Evolutionary conservation across 2,113 vertebrate genomes (phyloP).

Genomic region (Xenopus laevis): DNA sequence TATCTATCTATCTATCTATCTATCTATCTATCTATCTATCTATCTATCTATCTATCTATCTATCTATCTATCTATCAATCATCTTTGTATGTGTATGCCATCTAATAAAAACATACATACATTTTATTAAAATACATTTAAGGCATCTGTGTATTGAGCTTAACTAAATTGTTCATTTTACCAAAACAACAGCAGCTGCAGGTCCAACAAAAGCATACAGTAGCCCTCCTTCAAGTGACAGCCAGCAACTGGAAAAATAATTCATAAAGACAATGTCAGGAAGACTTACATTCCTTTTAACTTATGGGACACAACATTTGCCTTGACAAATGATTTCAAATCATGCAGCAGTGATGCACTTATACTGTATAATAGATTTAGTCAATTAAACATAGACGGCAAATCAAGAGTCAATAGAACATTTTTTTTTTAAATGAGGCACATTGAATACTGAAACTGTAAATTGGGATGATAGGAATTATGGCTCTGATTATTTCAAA

Average conservation of each 20-base stretch:
- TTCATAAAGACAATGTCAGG: not conserved
- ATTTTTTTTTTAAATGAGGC: not conserved
- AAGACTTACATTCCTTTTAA: conserved; percentile 42
- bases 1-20: no score
- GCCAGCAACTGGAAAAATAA: conserved; percentile 86
- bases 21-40: no score
- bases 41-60: no score
- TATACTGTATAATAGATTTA: conserved; percentile 6
- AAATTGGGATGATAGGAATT: not conserved
- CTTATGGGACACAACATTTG: not conserved
- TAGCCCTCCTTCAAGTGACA: conserved; percentile 96
- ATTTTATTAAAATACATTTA: no score
- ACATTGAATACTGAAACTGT: not conserved
- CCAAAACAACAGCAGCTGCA: conserved; percentile 96
- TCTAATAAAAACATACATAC: no score
- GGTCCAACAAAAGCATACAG: conserved; percentile 97
- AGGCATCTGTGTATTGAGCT: not conserved
- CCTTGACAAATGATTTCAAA: not conserved
- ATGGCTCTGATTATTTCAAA: not conserved
- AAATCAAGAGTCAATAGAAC: not conserved
- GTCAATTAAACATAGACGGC: not conserved
- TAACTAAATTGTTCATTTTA: conserved; percentile 63
- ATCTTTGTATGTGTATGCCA: no score
- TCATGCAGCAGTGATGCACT: not conserved
- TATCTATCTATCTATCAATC: no score